These are phyloP conservation scores for Erpornis zantholeuca DNA, from an alignment of 2,113 vertebrate species.

Conservation along the genomic window DNA sequence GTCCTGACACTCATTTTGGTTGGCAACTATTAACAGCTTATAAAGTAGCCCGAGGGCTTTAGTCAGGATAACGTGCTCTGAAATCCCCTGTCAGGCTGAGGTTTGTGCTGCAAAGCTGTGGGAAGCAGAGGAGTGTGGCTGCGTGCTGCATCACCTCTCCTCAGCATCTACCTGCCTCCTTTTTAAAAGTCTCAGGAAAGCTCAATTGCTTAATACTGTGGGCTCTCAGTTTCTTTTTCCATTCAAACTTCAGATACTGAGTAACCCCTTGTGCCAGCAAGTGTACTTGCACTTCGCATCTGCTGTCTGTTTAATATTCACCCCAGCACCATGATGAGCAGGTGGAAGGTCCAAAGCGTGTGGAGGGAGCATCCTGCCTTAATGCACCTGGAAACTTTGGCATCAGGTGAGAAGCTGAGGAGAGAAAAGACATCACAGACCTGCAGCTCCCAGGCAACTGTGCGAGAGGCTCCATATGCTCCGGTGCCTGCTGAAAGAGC, in stretches of 20 bases:
- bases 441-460: neutral
- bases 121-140: neutral
- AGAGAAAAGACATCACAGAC: neutral
- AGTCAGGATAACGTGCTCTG: neutral
- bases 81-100: neutral
- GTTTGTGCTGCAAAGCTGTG: neutral
- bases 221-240: neutral
- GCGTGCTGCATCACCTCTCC: neutral
- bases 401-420: neutral
- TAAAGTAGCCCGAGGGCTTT: neutral
- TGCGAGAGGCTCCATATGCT: constrained; percentile 37
- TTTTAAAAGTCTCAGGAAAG: neutral
- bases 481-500: accelerated
- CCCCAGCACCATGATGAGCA: accelerated
- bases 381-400: constrained; percentile 28
- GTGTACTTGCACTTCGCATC: neutral
- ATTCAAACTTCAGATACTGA: neutral
- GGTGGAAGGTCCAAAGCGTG: neutral
- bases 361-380: neutral
- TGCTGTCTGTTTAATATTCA: constrained; percentile 49
- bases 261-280: neutral
- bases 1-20: neutral
- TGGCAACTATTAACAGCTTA: constrained; percentile 1
- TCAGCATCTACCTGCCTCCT: neutral
- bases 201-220: neutral